Evolutionary conservation across 2,113 vertebrate genomes (phyloP), one percentile per base, ranked within the genome.

Genomic region (Elgaria multicarinata): DNA sequence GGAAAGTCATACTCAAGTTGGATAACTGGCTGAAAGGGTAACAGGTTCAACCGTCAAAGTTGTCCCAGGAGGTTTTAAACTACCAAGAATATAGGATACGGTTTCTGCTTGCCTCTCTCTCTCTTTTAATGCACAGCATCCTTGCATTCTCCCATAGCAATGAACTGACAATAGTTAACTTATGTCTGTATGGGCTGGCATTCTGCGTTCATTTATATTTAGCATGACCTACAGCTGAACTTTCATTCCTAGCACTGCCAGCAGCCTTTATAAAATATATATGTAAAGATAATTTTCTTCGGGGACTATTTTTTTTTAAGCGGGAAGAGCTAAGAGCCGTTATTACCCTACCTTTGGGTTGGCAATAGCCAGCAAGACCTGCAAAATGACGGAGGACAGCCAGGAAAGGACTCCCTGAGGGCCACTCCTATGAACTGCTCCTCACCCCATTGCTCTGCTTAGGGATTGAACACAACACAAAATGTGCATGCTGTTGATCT

Each of bases 191-290:
- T 7, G 39, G 64, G 76, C 66, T 26, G 83, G 66, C 64, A 53
- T 74, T 62, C 33, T 86, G 31, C 13, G 0, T 1, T 1, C 0
- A 2, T 62, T 90, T 90, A 90, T 86, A 66, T 69, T 85, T 44
- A 90, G 7, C 0, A 7, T 84, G 94, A 89, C 93, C 91, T 85
- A 85, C 75, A 0, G 26, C 89, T 85, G 95, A 95, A 93, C 93
- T 3, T 83, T 1, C 74, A 6, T 71, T 1, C 16, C 92, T 18
- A 90, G 89, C 89, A 5, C 82, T 0, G 39, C 85, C 26, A 2
- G 72, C 75, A 82, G 86, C 89, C 84, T 87, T 91, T 89, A 67
- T 44, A 86, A 89, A 94, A 92, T 0, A 0, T 87, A 64, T 36
- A 66, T 13, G 93, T 82, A 91, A 87, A 31, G 88, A 72, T 78